Conservation (phyloP, 92 coral and sea anemone genomes). For the Paramuricea clavata region DNA sequence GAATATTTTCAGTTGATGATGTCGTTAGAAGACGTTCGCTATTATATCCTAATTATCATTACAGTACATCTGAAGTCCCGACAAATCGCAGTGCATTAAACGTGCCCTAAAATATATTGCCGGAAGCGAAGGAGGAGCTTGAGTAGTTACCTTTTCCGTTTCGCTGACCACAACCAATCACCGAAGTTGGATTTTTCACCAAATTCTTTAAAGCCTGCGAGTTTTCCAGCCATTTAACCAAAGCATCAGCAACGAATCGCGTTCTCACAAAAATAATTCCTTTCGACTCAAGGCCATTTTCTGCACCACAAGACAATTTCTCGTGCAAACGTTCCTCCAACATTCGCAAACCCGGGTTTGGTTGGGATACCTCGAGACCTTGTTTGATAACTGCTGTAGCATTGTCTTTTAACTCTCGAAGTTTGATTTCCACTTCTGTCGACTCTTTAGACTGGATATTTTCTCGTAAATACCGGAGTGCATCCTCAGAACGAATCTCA, state of each 20-base stretch:
- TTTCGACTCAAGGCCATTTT: conserved; percentile 53
- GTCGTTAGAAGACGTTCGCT: no score
- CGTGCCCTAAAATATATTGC: no score
- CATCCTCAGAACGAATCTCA: conserved; percentile 77
- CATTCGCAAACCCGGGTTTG: conserved; percentile 72
- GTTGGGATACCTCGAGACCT: conserved; percentile 31
- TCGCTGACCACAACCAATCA: conserved; percentile 87
- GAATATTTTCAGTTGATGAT: no score
- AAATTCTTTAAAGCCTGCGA: conserved; percentile 56
- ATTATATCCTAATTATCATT: no score
- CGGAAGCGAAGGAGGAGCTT: no score
- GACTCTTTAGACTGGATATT: conserved; percentile 53
- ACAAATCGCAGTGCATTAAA: no score
- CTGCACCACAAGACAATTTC: conserved; percentile 53
- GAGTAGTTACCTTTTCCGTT: conserved; percentile 75
- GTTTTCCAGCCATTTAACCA: conserved; percentile 79
- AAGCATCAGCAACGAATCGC: conserved; percentile 71
- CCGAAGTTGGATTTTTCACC: conserved; percentile 68
- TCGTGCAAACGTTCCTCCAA: conserved; percentile 65
- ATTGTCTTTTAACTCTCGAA: conserved; percentile 62
- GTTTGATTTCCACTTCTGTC: conserved; percentile 38
- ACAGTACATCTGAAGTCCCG: no score
- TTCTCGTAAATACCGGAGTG: conserved; percentile 67
- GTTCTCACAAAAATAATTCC: conserved; percentile 83
- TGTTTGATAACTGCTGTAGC: conserved; percentile 61